These are phyloP conservation scores for Psilopsiagon aymara DNA, from an alignment of 2,113 vertebrate genomes.

Conservation along the genomic window DNA sequence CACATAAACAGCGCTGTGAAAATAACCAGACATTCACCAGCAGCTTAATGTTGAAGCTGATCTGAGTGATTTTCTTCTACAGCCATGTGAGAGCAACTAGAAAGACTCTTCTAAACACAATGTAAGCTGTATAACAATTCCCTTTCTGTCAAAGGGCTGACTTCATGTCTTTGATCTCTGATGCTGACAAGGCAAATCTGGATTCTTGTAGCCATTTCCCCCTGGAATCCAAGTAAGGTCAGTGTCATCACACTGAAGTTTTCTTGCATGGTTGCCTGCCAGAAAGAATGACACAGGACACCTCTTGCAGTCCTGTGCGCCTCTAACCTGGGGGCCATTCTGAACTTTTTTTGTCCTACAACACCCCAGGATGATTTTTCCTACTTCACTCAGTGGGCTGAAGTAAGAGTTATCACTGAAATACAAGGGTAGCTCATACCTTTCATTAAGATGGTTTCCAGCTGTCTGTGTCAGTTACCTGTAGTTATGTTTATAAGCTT, in stretches of 20 bases:
- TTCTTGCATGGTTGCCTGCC: background rate
- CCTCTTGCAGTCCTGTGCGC: background rate
- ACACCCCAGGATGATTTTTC: background rate
- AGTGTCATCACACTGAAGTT: background rate
- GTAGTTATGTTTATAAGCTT: background rate
- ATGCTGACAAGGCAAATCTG: background rate
- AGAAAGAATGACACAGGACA: background rate
- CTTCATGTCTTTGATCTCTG: background rate
- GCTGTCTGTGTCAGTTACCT: background rate
- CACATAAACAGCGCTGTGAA: background rate
- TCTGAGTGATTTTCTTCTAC: background rate
- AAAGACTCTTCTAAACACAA: background rate
- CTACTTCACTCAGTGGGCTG: background rate
- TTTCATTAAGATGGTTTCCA: background rate
- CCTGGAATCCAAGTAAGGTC: accelerated
- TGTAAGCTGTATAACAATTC: background rate
- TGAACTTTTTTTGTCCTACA: background rate
- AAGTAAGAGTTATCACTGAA: background rate
- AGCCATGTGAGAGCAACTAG: background rate
- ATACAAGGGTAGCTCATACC: background rate
- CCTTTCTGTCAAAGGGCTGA: background rate
- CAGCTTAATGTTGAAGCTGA: background rate
- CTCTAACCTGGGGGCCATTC: accelerated
- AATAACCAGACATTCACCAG: background rate
- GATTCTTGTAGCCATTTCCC: background rate